Conservation (phyloP, 2,113 vertebrate species). For the Morone saxatilis region DNA sequence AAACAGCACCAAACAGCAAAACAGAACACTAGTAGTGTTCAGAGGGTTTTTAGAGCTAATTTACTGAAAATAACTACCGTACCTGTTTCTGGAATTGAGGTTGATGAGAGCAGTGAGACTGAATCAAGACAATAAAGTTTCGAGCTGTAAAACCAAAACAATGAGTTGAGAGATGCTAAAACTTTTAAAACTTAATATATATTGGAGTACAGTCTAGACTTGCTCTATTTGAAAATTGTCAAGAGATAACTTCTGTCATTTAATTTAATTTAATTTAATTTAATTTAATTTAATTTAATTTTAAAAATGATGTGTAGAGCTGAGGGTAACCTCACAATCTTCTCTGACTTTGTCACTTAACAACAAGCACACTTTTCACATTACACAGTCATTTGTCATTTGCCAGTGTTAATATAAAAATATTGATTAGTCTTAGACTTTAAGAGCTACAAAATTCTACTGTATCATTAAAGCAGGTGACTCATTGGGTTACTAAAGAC, state of each 20-base stretch:
- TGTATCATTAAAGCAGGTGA: not conserved
- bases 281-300: too few relatives aligned
- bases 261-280: too few relatives aligned
- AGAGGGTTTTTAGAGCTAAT: not conserved
- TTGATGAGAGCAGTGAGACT: not conserved
- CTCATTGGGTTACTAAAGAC: not conserved
- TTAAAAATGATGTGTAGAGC: not conserved
- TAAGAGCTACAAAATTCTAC: not conserved
- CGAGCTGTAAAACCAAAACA: not conserved
- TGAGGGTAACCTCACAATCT: not conserved
- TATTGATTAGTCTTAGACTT: not conserved
- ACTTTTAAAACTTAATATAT: not conserved
- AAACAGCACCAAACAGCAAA: too few relatives aligned
- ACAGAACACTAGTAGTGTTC: too few relatives aligned
- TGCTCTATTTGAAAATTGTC: too few relatives aligned
- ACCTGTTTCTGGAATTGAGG: not conserved
- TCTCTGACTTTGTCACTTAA: not conserved
- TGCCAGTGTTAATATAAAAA: not conserved
- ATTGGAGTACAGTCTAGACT: too few relatives aligned
- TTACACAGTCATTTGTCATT: not conserved
- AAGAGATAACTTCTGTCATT: too few relatives aligned
- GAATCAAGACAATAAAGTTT: not conserved
- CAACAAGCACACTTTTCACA: not conserved
- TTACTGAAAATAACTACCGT: not conserved
- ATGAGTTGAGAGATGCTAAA: not conserved